Evolutionary conservation across 2,797 vertebrate species (phyloP), one percentile per base, ranked within the genome.

Genomic region (Menidia menidia): DNA sequence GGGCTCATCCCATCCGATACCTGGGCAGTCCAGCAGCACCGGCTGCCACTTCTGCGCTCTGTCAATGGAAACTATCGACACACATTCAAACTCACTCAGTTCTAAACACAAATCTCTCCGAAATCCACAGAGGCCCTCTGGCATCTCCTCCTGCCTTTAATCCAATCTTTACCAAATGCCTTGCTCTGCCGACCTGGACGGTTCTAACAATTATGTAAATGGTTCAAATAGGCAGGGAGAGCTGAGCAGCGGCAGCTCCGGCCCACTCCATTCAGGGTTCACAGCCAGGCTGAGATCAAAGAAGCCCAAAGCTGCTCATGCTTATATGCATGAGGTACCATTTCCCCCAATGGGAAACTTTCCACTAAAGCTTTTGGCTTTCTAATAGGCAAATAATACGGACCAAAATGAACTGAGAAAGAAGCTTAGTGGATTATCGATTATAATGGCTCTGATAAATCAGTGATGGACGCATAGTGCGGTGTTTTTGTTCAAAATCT

Each of bases 141-240:
- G 60, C 68, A 68, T 78, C 65, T 73, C 66, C 63, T 76, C 62
- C 68, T 54, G 56, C 64, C 64, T 70, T 67, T 53, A 68, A 77
- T 60, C 82, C 71, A 79, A 81, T 80, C 69, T 85, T 75, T 44
- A 84, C 91, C 68, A 78, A 89, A 83, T 68, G 57, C 52, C 85
- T 81, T 81, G 75, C 81, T 78, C 84, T 57, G 83, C 83, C 83
- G 83, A 76, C 81, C 79, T 72, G 66, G 2, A 70, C 76, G 81
- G 80, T 84, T 82, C 73, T 30, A 79, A 79, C 85, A 89, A 88
- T 90, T 90, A 89, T 90, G 90, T 74, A 90, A 89, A 91, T 87
- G 76, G 67, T 73, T 77, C 16, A 89, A 88, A 86, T 75, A 55
- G 86, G 75, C 73, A 81, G 71, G 63, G 75, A 76, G 72, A 76